Evolutionary conservation across 1,140 invertebrate genomes (phyloP).

Genomic region (Stenopsyche tienmushanensis): DNA sequence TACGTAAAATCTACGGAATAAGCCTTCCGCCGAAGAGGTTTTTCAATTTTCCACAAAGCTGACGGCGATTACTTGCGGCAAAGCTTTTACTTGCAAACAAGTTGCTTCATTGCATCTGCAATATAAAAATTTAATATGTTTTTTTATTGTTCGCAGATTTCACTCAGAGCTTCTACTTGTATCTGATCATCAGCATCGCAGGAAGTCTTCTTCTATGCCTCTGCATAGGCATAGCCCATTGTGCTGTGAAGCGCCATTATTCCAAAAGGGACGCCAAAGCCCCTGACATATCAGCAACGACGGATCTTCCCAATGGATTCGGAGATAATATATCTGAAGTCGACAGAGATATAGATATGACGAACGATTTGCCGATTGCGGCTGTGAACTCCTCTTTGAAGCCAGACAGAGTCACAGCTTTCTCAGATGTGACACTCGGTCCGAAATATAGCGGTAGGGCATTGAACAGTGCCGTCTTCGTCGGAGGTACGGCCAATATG

Average conservation of each 20-base stretch:
- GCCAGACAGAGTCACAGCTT: constrained; percentile 50
- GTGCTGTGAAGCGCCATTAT: constrained; percentile 46
- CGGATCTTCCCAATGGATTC: constrained; percentile 55
- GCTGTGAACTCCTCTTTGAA: constrained; percentile 50
- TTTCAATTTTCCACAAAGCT: constrained; percentile 14
- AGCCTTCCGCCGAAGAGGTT: constrained; percentile 9
- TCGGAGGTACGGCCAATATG: constrained; percentile 53
- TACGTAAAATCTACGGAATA: constrained; percentile 4
- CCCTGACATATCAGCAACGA: constrained; percentile 55
- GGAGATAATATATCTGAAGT: constrained; percentile 58
- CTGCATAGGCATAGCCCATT: constrained; percentile 47
- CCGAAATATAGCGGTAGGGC: constrained; percentile 53
- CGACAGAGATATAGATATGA: constrained; percentile 56
- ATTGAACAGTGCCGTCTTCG: constrained; percentile 53
- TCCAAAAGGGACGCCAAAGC: constrained; percentile 49
- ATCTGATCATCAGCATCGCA: constrained; percentile 51
- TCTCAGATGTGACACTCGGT: constrained; percentile 50
- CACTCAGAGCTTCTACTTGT: constrained; percentile 42
- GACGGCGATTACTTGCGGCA: constrained; percentile 11
- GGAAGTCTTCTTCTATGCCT: constrained; percentile 45
- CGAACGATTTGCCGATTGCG: constrained; percentile 52
- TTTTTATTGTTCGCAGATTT: constrained; percentile 32
- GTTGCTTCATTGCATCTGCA: background rate
- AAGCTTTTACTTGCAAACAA: background rate
- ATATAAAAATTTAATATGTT: background rate